Percentiles rank a stretch among this genome's conserved stretches.
Conservation (phyloP, 53 echinoderm and acorn worm genomes). For the Henricia sp. region DNA sequence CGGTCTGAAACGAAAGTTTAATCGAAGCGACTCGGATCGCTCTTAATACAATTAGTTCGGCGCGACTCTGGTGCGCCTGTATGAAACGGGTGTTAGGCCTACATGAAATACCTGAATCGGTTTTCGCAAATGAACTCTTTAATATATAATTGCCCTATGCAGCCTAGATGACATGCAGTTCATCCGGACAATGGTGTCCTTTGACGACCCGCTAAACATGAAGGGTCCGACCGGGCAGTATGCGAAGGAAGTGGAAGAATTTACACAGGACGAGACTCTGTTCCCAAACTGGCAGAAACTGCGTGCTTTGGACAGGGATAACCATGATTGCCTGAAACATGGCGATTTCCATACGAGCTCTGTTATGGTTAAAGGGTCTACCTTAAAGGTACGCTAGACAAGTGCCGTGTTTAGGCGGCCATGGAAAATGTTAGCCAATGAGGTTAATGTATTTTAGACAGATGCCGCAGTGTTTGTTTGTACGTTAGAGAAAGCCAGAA, state of each 20-base stretch:
- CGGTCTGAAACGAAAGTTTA: no score
- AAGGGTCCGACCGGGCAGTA: slow-evolving; percentile 3
- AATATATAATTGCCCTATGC: no score
- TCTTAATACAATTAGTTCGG: no score
- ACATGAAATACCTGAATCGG: no score
- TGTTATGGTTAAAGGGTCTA: neutral
- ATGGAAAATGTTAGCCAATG: no score
- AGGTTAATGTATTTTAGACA: no score
- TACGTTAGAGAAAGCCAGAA: no score
- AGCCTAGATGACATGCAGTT: neutral
- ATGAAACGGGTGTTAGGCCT: no score
- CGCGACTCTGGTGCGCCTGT: no score
- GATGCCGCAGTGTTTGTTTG: no score
- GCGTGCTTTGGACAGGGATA: neutral
- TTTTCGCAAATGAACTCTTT: no score
- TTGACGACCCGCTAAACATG: neutral
- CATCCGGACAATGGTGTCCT: neutral
- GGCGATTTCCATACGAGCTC: slow-evolving; percentile 26
- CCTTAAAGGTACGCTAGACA: neutral
- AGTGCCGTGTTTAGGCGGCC: neutral
- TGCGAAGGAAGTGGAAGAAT: neutral
- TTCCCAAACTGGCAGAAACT: neutral
- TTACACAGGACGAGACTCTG: neutral
- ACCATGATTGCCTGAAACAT: neutral
- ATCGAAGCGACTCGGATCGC: no score